Evolutionary conservation across 1,140 invertebrate species (phyloP).

Genomic region (Drosophila baimaii): DNA sequence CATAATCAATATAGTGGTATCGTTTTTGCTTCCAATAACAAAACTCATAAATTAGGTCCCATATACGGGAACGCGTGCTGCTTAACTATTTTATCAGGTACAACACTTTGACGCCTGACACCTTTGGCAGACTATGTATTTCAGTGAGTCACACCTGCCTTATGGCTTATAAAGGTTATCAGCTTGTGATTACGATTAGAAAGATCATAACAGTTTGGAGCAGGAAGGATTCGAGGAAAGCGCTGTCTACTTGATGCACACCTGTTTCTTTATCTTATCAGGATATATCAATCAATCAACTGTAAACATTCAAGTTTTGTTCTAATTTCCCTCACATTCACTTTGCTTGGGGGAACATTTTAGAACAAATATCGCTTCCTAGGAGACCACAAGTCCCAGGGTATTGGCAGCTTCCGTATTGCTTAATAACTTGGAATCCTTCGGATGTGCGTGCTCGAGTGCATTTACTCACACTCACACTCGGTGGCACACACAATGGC

Average conservation of each 20-base stretch:
- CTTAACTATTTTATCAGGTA: neutral
- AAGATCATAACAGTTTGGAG: neutral
- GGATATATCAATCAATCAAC: too few relatives aligned
- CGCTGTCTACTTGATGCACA: neutral
- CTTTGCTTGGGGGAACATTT: too few relatives aligned
- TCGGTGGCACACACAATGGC: constrained; percentile 1
- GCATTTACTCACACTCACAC: constrained; percentile 58
- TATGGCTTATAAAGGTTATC: neutral
- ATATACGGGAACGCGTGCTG: neutral
- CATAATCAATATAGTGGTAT: too few relatives aligned
- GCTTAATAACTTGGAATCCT: constrained; percentile 9
- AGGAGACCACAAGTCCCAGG: neutral
- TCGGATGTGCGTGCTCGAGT: constrained; percentile 68
- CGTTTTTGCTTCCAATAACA: too few relatives aligned
- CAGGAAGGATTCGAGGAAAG: neutral
- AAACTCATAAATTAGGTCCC: neutral
- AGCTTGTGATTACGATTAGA: neutral
- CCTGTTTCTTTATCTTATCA: neutral
- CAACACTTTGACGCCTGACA: neutral
- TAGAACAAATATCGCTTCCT: neutral
- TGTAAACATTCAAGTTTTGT: too few relatives aligned
- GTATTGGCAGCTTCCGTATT: neutral
- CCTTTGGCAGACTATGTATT: neutral
- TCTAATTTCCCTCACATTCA: too few relatives aligned
- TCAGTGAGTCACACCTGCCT: constrained; percentile 1